Evolutionary conservation across 2,888 invertebrate genomes (phyloP), one percentile per base, ranked within the genome.

Genomic region (Epirrhoe tristata): DNA sequence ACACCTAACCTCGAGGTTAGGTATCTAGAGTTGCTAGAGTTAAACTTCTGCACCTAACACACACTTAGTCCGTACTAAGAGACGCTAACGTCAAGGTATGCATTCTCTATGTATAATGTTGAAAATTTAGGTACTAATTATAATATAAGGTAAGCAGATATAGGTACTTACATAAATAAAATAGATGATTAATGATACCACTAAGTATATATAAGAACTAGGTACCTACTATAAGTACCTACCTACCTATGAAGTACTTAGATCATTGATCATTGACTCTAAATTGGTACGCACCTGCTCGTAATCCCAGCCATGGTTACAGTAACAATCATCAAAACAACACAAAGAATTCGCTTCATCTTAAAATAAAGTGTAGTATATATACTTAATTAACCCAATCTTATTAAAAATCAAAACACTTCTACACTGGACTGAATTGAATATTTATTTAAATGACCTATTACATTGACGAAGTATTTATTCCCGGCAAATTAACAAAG

Each of bases 401-500:
- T 31, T 0, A 12, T 32, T 0, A 36, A 54, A 54, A 36, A 39
- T 36, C 24, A 16, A 39, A 36, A 36, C 51, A 52, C 58, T 58
- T 58, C 57, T 32, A 34, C 58, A 65, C 62, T 32, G 57, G 17
- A 61, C 65, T 58, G 67, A 36, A 56, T 46, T 39, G 46, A 63
- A 58, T 48, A 16, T 55, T 24, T 58, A 48, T 48, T 6, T 48
- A 48, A 14, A 48, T 48, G 10, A 43, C 16, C 14, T 58, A 43
- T 31, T 46, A 57, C n/a, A 24, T 12, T 51, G 17, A 34, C 14
- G 36, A 50, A 36, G 55, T 31, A 36, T 36, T 46, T 51, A 62
- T 31, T 58, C 10, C 24, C 8, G 8, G 24, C 51, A 46, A 58
- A 75, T 63, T 77, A 77, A 73, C 81, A 70, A 77, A 82, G 81